Conservation (phyloP, 2,888 invertebrate species). For the Timema podura region DNA sequence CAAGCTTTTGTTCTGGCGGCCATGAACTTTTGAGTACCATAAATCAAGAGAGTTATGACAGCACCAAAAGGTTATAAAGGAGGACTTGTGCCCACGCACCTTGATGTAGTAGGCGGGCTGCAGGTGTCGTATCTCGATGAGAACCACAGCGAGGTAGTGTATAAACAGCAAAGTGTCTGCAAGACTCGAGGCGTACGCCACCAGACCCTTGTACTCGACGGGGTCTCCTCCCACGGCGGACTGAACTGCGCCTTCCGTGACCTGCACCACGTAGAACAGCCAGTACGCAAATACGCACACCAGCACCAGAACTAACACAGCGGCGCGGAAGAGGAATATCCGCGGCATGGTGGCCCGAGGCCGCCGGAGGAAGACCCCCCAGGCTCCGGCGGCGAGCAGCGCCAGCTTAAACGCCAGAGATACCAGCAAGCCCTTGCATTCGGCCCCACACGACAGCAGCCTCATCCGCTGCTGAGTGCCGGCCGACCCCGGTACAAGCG, state of each 20-base stretch:
- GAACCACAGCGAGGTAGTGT: conserved; percentile 88
- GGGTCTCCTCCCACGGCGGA: conserved; percentile 73
- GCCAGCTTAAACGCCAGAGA: conserved; percentile 85
- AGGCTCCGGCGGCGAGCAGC: conserved; percentile 81
- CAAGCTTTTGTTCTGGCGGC: no score
- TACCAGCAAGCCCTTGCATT: conserved; percentile 90
- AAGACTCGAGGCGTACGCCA: conserved; percentile 88
- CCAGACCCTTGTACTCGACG: conserved; percentile 77
- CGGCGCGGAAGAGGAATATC: conserved; percentile 84
- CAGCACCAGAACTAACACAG: conserved; percentile 81
- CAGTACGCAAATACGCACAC: conserved; percentile 95
- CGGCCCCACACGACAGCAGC: conserved; percentile 79
- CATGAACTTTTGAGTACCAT: no score
- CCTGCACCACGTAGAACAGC: conserved; percentile 95
- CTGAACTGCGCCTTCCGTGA: conserved; percentile 74
- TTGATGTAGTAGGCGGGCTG: conserved; percentile 86
- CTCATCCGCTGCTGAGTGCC: conserved; percentile 66
- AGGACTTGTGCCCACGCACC: conserved; percentile 39
- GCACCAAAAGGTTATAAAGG: no score
- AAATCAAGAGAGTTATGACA: no score
- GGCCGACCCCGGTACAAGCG: conserved; percentile 59
- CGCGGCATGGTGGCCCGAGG: conserved; percentile 85
- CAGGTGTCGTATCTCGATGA: conserved; percentile 89
- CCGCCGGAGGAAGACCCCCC: conserved; percentile 86
- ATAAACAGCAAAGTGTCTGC: conserved; percentile 92